Percentiles rank a stretch among this genome's conserved stretches.
phyloP scores from a whole-genome alignment of 2,113 vertebrate genomes.

The Colinus virginianus region DNA sequence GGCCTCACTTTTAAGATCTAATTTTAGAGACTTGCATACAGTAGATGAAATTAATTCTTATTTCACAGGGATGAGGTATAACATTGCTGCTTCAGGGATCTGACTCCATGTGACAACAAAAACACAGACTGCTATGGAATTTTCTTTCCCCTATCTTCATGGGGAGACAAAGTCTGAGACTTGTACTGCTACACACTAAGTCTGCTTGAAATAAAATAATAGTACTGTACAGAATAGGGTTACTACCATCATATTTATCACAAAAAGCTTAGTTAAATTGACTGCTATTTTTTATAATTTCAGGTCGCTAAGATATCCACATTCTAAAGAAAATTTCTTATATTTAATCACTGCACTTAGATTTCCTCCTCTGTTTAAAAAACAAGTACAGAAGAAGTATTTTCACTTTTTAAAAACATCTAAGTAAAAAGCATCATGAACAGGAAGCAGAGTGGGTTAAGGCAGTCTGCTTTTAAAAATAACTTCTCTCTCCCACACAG shows the following conservation, averaged over 20 bases:
- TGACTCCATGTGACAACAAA: background rate
- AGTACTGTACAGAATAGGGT: background rate
- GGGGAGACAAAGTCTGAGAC: background rate
- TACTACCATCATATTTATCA: background rate
- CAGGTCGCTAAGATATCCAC: background rate
- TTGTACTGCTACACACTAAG: background rate
- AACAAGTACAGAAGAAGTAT: background rate
- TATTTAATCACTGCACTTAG: rapidly evolving
- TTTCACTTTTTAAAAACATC: constrained; percentile 6
- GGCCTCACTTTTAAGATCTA: background rate
- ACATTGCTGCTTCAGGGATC: background rate
- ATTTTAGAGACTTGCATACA: background rate
- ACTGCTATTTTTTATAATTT: background rate
- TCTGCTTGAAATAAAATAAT: background rate
- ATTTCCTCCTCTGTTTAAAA: background rate
- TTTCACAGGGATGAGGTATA: background rate
- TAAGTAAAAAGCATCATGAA: background rate
- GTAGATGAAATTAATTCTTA: background rate
- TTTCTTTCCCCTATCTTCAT: background rate
- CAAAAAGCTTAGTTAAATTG: background rate
- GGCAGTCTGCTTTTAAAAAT: constrained; percentile 32
- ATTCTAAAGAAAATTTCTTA: background rate
- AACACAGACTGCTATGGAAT: background rate
- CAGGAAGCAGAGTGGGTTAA: constrained; percentile 20
- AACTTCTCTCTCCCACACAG: background rate